Percentiles rank a stretch among this genome's conserved stretches.
Conservation (phyloP, 2,888 invertebrate species). For the Merodon equestris region DNA sequence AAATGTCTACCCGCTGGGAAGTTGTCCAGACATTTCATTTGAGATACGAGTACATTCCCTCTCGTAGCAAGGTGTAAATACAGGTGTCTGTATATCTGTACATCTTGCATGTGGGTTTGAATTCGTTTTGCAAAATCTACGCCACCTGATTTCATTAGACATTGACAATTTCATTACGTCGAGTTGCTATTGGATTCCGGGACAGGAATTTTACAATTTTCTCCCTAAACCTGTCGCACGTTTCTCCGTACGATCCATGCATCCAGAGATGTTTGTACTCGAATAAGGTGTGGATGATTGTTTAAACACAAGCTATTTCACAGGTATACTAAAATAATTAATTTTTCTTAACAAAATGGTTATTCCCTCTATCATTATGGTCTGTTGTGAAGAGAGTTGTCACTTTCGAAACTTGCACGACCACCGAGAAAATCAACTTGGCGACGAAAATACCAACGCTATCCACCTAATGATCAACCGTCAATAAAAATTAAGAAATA, state of each 20-base stretch:
- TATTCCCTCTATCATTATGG: too few relatives aligned
- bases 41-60: too few relatives aligned
- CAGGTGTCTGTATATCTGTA: neutral
- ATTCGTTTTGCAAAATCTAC: constrained; percentile 4
- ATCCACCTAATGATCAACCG: too few relatives aligned
- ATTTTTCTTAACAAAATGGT: too few relatives aligned
- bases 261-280: neutral
- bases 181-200: constrained; percentile 15
- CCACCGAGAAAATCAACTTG: too few relatives aligned
- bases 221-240: neutral
- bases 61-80: too few relatives aligned
- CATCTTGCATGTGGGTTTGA: constrained; percentile 1
- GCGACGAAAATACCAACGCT: neutral
- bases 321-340: too few relatives aligned
- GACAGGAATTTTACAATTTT: constrained; percentile 7
- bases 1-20: constrained; percentile 3
- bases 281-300: neutral
- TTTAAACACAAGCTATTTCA: too few relatives aligned
- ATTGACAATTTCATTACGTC: constrained; percentile 20
- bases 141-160: constrained; percentile 31
- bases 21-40: constrained; percentile 27
- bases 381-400: too few relatives aligned
- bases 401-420: too few relatives aligned
- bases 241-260: neutral
- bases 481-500: too few relatives aligned